These are phyloP conservation scores for Chesias legatella DNA, from an alignment of 2,888 invertebrate species.

Conservation along the genomic window DNA sequence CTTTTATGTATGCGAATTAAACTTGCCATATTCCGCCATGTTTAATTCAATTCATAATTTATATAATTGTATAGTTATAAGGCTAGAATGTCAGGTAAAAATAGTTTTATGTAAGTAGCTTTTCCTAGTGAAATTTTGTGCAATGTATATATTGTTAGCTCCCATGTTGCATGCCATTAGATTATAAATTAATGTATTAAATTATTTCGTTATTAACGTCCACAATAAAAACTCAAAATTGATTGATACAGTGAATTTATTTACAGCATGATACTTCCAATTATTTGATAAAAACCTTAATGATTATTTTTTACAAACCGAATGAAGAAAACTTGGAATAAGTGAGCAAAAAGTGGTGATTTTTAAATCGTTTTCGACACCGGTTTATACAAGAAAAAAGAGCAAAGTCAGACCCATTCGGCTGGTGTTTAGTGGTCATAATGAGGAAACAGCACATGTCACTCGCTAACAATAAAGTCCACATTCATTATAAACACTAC, in stretches of 20 bases:
- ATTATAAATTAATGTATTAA: constrained; percentile 14
- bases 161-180: constrained; percentile 26
- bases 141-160: constrained; percentile 27
- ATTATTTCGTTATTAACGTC: constrained; percentile 17
- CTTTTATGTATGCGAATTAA: constrained; percentile 53
- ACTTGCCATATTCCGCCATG: constrained; percentile 74
- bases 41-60: constrained; percentile 59
- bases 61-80: too few relatives aligned
- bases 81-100: too few relatives aligned
- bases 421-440: background rate
- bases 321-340: constrained; percentile 21
- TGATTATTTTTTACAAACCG: constrained; percentile 20
- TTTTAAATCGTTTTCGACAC: constrained; percentile 27
- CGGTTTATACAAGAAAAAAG: constrained; percentile 12
- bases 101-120: constrained; percentile 33
- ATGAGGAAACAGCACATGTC: constrained; percentile 10
- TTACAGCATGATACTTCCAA: constrained; percentile 47
- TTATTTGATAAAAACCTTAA: constrained; percentile 23
- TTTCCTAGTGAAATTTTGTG: constrained; percentile 18
- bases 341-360: constrained; percentile 20
- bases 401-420: constrained; percentile 1
- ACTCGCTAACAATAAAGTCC: constrained; percentile 10
- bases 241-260: constrained; percentile 50
- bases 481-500: constrained; percentile 37
- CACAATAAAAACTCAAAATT: constrained; percentile 20